Conservation (phyloP, 2,888 invertebrate genomes). For the Dicycla oo region DNA sequence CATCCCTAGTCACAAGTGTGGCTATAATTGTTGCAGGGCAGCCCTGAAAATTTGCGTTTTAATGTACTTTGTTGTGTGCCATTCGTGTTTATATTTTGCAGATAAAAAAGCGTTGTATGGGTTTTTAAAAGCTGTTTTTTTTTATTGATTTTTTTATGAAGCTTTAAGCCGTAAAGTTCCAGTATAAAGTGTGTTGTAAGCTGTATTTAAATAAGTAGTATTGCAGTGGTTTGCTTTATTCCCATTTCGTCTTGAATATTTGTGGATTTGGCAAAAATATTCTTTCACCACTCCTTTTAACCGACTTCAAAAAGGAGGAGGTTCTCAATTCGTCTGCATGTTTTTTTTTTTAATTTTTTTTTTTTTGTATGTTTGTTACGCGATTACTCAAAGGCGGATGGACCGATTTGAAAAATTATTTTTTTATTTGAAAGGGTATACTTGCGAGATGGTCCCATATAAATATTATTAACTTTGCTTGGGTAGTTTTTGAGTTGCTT, state of each 20-base stretch:
- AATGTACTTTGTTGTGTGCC: conserved; percentile 55
- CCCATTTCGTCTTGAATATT: background rate
- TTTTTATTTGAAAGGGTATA: too few species aligned
- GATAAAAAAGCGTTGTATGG: conserved; percentile 31
- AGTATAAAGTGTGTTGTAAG: conserved; percentile 19
- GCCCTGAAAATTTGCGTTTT: conserved; percentile 56
- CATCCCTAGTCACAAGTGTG: conserved; percentile 62
- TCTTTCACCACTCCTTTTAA: background rate
- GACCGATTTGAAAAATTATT: too few species aligned
- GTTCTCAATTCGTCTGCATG: too few species aligned
- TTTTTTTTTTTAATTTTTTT: too few species aligned
- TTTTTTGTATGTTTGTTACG: too few species aligned
- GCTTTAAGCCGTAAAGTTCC: conserved; percentile 27
- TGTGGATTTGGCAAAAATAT: background rate
- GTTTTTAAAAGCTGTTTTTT: conserved; percentile 35
- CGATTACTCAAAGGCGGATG: too few species aligned
- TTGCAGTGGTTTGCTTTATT: conserved; percentile 19
- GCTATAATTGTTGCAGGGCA: conserved; percentile 55
- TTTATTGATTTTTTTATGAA: conserved; percentile 44
- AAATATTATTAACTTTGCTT: too few species aligned
- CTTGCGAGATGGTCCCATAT: too few species aligned
- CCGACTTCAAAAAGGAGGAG: too few species aligned
- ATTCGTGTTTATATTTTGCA: conserved; percentile 48
- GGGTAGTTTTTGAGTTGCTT: too few species aligned
- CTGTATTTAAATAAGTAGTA: conserved; percentile 35